Evolutionary conservation across 2,888 invertebrate species (phyloP).

Genomic region (Alitta virens): DNA sequence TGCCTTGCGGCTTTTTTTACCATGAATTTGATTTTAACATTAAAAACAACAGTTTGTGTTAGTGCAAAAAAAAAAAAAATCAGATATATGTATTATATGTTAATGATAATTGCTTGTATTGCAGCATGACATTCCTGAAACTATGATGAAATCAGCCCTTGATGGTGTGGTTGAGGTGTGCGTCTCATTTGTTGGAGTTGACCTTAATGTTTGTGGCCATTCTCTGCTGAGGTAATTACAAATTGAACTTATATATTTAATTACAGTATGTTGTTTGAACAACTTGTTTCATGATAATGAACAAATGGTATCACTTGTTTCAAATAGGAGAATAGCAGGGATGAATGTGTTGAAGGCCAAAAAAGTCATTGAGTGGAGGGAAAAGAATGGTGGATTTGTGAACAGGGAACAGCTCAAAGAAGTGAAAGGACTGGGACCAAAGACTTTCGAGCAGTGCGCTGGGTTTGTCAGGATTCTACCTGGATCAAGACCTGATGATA

Average conservation of each 20-base stretch:
- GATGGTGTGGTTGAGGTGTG: slow-evolving; percentile 83
- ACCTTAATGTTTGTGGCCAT: slow-evolving; percentile 82
- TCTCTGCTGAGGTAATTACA: slow-evolving; percentile 71
- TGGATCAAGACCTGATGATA: slow-evolving; percentile 10
- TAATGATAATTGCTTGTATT: no score
- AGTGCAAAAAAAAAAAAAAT: not conserved
- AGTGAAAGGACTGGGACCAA: slow-evolving; percentile 78
- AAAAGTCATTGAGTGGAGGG: slow-evolving; percentile 74
- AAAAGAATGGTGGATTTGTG: slow-evolving; percentile 70
- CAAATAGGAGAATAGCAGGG: slow-evolving; percentile 75
- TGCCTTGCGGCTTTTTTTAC: no score
- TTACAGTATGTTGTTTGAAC: not conserved
- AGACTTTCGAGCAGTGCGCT: slow-evolving; percentile 85
- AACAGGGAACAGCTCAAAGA: slow-evolving; percentile 73
- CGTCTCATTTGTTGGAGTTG: slow-evolving; percentile 90
- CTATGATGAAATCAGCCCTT: slow-evolving; percentile 68
- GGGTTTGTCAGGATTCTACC: slow-evolving; percentile 73
- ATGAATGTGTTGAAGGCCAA: slow-evolving; percentile 74
- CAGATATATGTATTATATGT: no score
- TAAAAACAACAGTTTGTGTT: not conserved
- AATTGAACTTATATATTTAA: not conserved
- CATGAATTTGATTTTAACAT: not conserved
- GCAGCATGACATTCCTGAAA: slow-evolving; percentile 81
- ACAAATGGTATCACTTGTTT: not conserved
- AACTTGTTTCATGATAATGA: not conserved